Conservation (phyloP, 2,888 invertebrate genomes). For the Deilephila porcellus region DNA sequence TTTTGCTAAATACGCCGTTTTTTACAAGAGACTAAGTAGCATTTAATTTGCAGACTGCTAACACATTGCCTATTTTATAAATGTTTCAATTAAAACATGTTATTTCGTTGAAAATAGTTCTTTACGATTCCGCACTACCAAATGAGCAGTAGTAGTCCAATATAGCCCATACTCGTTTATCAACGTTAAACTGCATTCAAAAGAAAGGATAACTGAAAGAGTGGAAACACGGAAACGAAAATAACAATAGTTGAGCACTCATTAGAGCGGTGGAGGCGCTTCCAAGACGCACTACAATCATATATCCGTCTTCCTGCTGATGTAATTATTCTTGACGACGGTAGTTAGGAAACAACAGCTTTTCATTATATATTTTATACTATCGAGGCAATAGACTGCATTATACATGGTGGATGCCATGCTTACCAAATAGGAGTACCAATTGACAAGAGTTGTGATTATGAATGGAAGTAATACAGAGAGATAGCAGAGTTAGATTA, state of each 20-base stretch:
- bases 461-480: neutral
- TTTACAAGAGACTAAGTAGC: too few species aligned
- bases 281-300: neutral
- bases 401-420: too few species aligned
- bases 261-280: conserved; percentile 3
- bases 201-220: neutral
- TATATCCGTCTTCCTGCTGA: conserved; percentile 2
- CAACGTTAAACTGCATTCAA: neutral
- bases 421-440: too few species aligned
- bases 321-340: conserved; percentile 7
- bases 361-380: neutral
- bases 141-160: neutral
- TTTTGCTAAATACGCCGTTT: too few species aligned
- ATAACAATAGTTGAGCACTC: neutral
- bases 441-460: too few species aligned
- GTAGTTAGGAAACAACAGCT: neutral
- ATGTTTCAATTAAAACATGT: neutral
- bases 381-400: neutral
- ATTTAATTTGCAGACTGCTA: too few species aligned
- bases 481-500: neutral
- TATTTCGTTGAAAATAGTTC: neutral
- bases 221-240: neutral
- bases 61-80: too few species aligned
- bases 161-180: neutral
- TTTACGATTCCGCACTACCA: neutral